phyloP scores from a whole-genome alignment of 2,888 invertebrate genomes.

The Phoronis australis region DNA sequence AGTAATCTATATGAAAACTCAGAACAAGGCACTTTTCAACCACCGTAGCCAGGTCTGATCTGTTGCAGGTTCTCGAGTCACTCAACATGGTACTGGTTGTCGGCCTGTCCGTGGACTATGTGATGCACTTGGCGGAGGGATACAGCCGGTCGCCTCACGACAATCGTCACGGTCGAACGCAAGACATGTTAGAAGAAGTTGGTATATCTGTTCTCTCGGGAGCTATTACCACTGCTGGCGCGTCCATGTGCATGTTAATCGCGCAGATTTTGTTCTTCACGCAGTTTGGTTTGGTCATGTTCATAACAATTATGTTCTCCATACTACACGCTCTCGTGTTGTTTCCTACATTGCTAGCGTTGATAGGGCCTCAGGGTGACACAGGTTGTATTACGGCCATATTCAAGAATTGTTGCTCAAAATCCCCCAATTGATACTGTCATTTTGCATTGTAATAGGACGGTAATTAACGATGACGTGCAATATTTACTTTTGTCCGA shows the following conservation, averaged over 20 bases:
- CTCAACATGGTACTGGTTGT: conserved; percentile 43
- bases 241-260: conserved; percentile 40
- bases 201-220: conserved; percentile 40
- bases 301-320: conserved; percentile 41
- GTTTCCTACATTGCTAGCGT: conserved; percentile 25
- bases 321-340: conserved; percentile 29
- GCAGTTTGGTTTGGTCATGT: conserved; percentile 42
- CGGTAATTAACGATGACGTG: too few species aligned
- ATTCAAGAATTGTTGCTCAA: not conserved
- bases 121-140: conserved; percentile 42
- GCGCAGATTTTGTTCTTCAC: conserved; percentile 40
- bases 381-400: conserved; percentile 20
- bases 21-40: too few species aligned
- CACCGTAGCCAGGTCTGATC: too few species aligned
- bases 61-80: conserved; percentile 40
- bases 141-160: conserved; percentile 31
- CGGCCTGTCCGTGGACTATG: conserved; percentile 42
- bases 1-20: too few species aligned
- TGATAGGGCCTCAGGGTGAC: conserved; percentile 28
- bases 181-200: conserved; percentile 33
- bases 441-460: too few species aligned
- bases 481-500: too few species aligned
- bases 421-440: too few species aligned
- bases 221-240: conserved; percentile 39
- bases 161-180: conserved; percentile 29